phyloP scores from a whole-genome alignment of 2,113 vertebrate genomes.

The Pan troglodytes region NHGRI_mPanTro3-v2.1_pri NC_072410.2:19579501-19580000 shows the following conservation, averaged over 20 bases:
- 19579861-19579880: background rate
- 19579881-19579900: background rate
- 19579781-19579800: background rate
- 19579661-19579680: background rate
- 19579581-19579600: background rate
- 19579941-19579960: background rate
- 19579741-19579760: background rate
- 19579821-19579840: background rate
- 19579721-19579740: background rate
- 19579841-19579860: background rate
- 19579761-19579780: background rate
- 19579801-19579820: background rate
- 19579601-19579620: background rate
- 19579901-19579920: background rate
- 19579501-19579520: rapidly evolving
- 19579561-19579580: background rate
- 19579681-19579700: background rate
- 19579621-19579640: background rate
- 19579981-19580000: background rate
- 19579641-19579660: background rate
- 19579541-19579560: background rate
- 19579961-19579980: no score
- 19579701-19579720: background rate
- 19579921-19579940: background rate
- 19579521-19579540: background rate